A percentile compares a stretch with the other conserved stretches of the same genome.
phyloP scores from a whole-genome alignment of 2,113 vertebrate genomes.

The Chelonoidis abingdonii region DNA sequence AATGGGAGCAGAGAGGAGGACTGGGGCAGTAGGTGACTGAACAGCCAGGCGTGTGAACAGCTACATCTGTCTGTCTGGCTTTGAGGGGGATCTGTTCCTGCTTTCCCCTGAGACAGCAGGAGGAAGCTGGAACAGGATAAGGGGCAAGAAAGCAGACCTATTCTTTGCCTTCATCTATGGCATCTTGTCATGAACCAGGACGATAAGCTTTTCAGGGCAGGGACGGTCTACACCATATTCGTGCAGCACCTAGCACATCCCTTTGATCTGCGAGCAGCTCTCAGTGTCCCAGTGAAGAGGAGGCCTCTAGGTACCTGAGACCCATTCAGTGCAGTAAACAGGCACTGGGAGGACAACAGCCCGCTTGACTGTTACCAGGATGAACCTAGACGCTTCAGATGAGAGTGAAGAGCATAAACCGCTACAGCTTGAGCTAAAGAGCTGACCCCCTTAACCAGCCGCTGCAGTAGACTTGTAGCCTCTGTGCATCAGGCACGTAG shows the following conservation, averaged over 20 bases:
- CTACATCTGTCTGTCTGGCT: background rate
- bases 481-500: background rate
- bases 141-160: background rate
- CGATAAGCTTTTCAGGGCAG: background rate
- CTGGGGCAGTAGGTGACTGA: background rate
- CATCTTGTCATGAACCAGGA: too few species aligned
- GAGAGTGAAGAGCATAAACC: background rate
- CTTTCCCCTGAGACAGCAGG: background rate
- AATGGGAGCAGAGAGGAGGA: background rate
- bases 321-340: background rate
- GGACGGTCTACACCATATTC: too few species aligned
- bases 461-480: background rate
- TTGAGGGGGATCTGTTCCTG: background rate
- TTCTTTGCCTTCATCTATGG: background rate
- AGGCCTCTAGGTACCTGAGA: background rate
- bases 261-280: background rate
- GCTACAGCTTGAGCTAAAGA: background rate
- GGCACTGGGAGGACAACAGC: too few species aligned
- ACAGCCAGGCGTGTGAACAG: background rate
- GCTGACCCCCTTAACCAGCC: too few species aligned
- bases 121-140: background rate
- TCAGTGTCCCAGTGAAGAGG: background rate
- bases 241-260: background rate
- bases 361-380: background rate
- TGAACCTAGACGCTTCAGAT: background rate